Conservation (phyloP, 2,888 invertebrate species). For the Meteorus colon region DNA sequence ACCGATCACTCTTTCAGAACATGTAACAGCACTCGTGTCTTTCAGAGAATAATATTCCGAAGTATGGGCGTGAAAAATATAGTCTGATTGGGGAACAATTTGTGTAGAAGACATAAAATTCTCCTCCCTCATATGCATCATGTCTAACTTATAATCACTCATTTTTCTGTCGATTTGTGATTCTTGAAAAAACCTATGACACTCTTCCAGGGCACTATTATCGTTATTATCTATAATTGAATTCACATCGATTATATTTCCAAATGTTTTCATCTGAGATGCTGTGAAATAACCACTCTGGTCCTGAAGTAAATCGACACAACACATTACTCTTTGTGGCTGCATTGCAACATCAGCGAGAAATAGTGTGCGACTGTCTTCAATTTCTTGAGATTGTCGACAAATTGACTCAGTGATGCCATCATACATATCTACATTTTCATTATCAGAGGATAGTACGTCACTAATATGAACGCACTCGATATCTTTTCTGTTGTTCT, state of each 20-base stretch:
- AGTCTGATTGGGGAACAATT: slow-evolving; percentile 9
- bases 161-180: not conserved
- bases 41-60: not conserved
- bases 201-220: slow-evolving; percentile 18
- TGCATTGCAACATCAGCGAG: slow-evolving; percentile 23
- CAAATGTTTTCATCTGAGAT: not conserved
- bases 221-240: slow-evolving; percentile 29
- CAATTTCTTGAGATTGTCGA: not conserved
- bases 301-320: slow-evolving; percentile 29
- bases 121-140: not conserved
- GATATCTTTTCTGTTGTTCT: not conserved
- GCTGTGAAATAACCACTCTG: slow-evolving; percentile 30
- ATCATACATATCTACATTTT: slow-evolving; percentile 26
- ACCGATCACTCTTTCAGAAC: slow-evolving; percentile 11
- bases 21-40: not conserved
- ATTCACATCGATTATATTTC: slow-evolving; percentile 4
- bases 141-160: not conserved
- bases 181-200: slow-evolving; percentile 33
- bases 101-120: not conserved
- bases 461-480: slow-evolving; percentile 23
- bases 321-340: slow-evolving; percentile 28
- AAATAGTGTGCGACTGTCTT: slow-evolving; percentile 5
- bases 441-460: slow-evolving; percentile 15
- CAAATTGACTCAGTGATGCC: not conserved
- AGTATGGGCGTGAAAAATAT: not conserved